Base-by-base conservation (phyloP, 2,797 vertebrate species). In the Darevskia mixta region DNA sequence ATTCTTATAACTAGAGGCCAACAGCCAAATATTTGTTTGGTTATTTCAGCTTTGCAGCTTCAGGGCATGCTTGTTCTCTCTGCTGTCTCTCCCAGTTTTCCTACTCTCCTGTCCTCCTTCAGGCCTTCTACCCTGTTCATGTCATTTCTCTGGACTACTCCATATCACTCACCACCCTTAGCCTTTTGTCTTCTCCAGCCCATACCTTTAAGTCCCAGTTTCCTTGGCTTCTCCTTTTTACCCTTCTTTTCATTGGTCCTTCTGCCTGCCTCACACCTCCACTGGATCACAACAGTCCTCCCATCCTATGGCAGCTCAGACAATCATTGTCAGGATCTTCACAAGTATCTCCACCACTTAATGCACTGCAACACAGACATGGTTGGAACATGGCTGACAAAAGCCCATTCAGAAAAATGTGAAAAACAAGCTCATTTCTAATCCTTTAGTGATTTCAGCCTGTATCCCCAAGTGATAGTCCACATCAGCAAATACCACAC, bases 401-500 rank as follows among this genome's bases (percentile, higher is more conserved):
- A 35, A 32, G 11, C 5, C n/a, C 15, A 20, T 27, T 49, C 8
- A 29, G 66, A 73, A 75, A 75, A 32, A 32, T 64, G 25, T 25
- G 9, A 20, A 27, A 73, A 32, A 64, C 32, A 3, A 41, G 20
- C 41, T 58, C 25, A 17, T 43, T 81, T 87, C 10, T 11, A 43
- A 9, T 87, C 20, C 11, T 85, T 73, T 25, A 25, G 25, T 80
- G 55, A 49, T 66, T 83, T 76, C 79, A 85, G 35, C 13, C 72
- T 66, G 35, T 61, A 67, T 82, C 85, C 61, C 76, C 27, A 41
- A 49, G 25, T 80, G n/a, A 75, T 45, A 71, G 49, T 43, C 27
- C 27, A 88, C 38, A 72, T 38, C n/a, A 41, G 55, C 61, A 82
- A 69, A 76, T 73, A 55, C 23, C 71, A 82, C 77, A 76, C 43